Evolutionary conservation across 1,140 invertebrate genomes (phyloP).

Genomic region (Amphibalanus amphitrite): DNA sequence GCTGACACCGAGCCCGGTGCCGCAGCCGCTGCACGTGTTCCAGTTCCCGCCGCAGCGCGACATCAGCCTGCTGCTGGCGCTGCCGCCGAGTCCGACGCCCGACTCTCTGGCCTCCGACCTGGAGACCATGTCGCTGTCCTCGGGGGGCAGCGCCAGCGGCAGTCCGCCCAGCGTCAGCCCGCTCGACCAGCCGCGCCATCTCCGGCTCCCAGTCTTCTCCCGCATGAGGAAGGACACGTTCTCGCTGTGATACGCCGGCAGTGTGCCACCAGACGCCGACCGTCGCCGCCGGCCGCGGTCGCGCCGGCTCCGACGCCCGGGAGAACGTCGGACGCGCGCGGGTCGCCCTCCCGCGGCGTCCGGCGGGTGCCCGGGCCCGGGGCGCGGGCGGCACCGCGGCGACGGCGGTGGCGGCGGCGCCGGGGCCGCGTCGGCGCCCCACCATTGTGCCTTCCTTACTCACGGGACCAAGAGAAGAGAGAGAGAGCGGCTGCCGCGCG

Average conservation of each 20-base stretch:
- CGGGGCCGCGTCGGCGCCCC: too few relatives aligned
- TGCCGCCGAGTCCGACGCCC: constrained; percentile 4
- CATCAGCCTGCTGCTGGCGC: constrained; percentile 7
- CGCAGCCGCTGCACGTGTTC: background rate
- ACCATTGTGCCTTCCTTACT: background rate
- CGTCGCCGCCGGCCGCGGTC: too few relatives aligned
- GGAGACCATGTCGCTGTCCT: background rate
- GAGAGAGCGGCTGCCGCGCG: background rate
- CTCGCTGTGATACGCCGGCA: background rate
- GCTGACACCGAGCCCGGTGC: background rate
- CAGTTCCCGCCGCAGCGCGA: background rate
- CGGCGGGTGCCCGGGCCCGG: background rate
- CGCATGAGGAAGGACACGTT: background rate
- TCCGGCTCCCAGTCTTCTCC: background rate
- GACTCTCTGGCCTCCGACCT: background rate
- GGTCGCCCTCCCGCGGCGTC: too few relatives aligned
- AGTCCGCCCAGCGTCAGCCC: background rate
- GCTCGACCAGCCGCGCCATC: background rate
- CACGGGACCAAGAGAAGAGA: background rate
- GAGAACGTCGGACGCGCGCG: background rate
- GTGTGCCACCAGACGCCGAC: too few relatives aligned
- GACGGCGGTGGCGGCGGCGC: too few relatives aligned
- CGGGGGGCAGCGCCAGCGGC: background rate
- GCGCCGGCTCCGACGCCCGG: too few relatives aligned
- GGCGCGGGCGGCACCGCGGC: background rate